These are phyloP conservation scores for Hypocryptadius cinnamomeus DNA, from an alignment of 2,113 vertebrate species.

Conservation along the genomic window DNA sequence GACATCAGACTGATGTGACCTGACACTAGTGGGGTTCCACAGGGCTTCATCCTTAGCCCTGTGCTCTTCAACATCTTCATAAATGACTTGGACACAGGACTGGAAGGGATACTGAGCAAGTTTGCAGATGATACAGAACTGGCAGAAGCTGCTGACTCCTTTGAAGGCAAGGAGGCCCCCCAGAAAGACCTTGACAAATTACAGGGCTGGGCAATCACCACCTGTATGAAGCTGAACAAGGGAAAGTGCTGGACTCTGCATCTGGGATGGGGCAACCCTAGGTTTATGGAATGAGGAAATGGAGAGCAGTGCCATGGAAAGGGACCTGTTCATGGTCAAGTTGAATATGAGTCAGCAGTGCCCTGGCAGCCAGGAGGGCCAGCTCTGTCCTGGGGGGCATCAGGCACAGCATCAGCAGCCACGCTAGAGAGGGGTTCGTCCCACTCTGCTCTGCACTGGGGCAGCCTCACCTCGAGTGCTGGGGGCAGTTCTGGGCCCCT, in stretches of 20 bases:
- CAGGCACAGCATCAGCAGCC: background rate
- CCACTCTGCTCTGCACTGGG: background rate
- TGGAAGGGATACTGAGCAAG: background rate
- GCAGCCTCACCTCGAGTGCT: rapidly evolving
- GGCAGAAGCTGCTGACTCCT: background rate
- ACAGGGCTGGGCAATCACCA: background rate
- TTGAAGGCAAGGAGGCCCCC: background rate
- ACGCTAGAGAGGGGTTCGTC: background rate
- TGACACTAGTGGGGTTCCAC: background rate
- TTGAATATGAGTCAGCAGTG: rapidly evolving
- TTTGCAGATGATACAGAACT: background rate
- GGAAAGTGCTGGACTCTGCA: background rate
- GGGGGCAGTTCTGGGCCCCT: background rate
- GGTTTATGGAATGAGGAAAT: background rate
- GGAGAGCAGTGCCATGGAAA: background rate
- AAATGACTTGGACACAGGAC: background rate
- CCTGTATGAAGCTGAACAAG: background rate
- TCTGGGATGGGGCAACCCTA: background rate
- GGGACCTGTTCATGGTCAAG: background rate
- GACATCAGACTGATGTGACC: background rate
- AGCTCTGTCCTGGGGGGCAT: rapidly evolving
- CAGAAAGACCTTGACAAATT: background rate
- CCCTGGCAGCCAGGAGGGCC: background rate
- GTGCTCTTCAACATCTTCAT: background rate
- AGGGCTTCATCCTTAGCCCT: background rate